Percentiles rank a stretch among this genome's conserved stretches.
Evolutionary conservation across 2,888 invertebrate genomes (phyloP).

Genomic region (Argyresthia albistria): DNA sequence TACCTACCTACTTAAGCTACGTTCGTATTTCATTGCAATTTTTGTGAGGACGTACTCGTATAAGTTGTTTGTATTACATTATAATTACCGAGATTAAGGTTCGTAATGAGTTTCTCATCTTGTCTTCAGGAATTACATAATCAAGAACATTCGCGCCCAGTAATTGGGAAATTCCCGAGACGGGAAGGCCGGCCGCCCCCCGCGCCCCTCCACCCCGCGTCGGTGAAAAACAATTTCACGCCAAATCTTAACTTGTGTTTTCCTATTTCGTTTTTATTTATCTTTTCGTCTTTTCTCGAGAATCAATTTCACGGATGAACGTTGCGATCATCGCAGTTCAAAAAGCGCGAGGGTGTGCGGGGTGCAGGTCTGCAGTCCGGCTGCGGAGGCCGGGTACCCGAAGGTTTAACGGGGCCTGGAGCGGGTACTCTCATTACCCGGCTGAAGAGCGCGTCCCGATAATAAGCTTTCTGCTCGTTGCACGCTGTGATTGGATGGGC

Average conservation of each 20-base stretch:
- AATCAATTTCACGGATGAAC: constrained; percentile 73
- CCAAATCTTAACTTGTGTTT: constrained; percentile 73
- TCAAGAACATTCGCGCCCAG: constrained; percentile 62
- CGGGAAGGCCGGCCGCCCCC: constrained; percentile 31
- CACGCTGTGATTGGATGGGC: constrained; percentile 62
- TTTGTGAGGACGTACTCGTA: no score
- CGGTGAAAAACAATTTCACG: constrained; percentile 72
- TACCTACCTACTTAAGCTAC: no score
- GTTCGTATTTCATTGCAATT: no score
- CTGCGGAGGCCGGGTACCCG: background rate
- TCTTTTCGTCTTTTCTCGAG: constrained; percentile 69
- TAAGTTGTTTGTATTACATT: no score
- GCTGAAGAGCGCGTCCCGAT: constrained; percentile 49
- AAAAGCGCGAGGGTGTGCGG: constrained; percentile 50
- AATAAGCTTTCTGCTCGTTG: constrained; percentile 63
- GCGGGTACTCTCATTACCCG: constrained; percentile 35
- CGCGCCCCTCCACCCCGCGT: constrained; percentile 31
- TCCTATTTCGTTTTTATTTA: constrained; percentile 73
- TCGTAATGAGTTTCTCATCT: constrained; percentile 1
- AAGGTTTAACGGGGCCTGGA: background rate
- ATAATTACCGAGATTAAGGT: constrained; percentile 8
- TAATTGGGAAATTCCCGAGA: constrained; percentile 69
- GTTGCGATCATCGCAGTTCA: constrained; percentile 69
- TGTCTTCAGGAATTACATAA: constrained; percentile 28
- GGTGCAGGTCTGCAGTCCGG: constrained; percentile 29